These are phyloP conservation scores for Drosophila mimetica DNA, from an alignment of 2,888 invertebrate genomes.

Conservation along the genomic window DNA sequence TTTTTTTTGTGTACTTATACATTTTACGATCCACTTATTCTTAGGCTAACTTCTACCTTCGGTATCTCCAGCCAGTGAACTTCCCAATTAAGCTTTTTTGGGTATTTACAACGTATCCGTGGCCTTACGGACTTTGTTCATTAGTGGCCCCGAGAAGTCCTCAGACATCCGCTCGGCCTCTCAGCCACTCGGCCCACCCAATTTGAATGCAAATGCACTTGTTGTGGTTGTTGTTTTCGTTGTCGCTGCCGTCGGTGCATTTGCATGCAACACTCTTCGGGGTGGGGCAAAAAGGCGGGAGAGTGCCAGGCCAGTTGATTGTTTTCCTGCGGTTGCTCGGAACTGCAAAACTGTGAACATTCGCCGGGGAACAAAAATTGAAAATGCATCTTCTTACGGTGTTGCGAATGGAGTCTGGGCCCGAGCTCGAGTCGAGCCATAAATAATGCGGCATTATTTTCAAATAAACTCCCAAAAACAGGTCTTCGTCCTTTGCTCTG, in stretches of 20 bases:
- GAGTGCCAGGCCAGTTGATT: slow-evolving; percentile 54
- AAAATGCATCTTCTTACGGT: slow-evolving; percentile 55
- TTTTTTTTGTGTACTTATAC: too few relatives aligned
- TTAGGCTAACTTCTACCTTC: neutral
- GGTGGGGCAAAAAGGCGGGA: slow-evolving; percentile 12
- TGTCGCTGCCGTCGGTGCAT: slow-evolving; percentile 58
- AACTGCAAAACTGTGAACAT: slow-evolving; percentile 59
- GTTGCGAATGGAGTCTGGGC: slow-evolving; percentile 33
- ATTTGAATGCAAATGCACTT: slow-evolving; percentile 44
- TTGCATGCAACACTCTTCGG: slow-evolving; percentile 65
- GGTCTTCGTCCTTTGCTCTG: slow-evolving; percentile 10
- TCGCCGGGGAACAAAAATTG: slow-evolving; percentile 53
- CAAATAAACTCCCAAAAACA: slow-evolving; percentile 71
- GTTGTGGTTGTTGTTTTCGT: slow-evolving; percentile 17
- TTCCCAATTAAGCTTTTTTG: slow-evolving; percentile 17
- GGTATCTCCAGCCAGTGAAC: neutral
- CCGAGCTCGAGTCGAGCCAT: slow-evolving; percentile 59
- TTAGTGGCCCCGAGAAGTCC: slow-evolving; percentile 41
- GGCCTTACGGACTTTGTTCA: slow-evolving; percentile 47
- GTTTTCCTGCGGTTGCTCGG: slow-evolving; percentile 70
- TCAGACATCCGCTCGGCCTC: slow-evolving; percentile 6
- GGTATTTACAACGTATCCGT: slow-evolving; percentile 13
- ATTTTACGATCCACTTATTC: too few relatives aligned
- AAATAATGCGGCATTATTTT: slow-evolving; percentile 80
- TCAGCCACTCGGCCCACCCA: slow-evolving; percentile 20